phyloP scores from a whole-genome alignment of 2,888 invertebrate species.

The Pelosia muscerda region DNA sequence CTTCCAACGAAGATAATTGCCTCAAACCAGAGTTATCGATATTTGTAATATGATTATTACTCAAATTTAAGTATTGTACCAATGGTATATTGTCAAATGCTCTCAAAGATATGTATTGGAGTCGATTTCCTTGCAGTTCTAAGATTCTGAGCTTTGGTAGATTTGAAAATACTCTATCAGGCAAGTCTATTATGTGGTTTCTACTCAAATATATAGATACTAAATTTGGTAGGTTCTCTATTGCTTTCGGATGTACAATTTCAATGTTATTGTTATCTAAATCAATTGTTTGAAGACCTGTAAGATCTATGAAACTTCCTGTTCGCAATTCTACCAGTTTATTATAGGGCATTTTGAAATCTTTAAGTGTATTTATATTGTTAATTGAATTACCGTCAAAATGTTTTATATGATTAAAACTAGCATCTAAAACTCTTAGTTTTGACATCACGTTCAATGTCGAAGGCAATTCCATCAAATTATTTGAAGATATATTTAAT shows the following conservation, averaged over 20 bases:
- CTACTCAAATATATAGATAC: slow-evolving; percentile 90
- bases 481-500: slow-evolving; percentile 93
- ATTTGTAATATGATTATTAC: slow-evolving; percentile 91
- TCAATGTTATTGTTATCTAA: slow-evolving; percentile 94
- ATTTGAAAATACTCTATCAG: slow-evolving; percentile 92
- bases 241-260: slow-evolving; percentile 90
- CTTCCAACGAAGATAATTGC: slow-evolving; percentile 92
- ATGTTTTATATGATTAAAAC: slow-evolving; percentile 91
- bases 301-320: slow-evolving; percentile 91
- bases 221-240: slow-evolving; percentile 90
- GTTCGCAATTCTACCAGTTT: slow-evolving; percentile 90
- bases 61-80: slow-evolving; percentile 93
- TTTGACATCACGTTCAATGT: slow-evolving; percentile 90
- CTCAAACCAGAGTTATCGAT: slow-evolving; percentile 92
- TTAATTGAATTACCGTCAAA: slow-evolving; percentile 90
- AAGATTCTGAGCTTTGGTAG: slow-evolving; percentile 91
- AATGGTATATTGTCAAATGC: slow-evolving; percentile 93
- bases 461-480: slow-evolving; percentile 90
- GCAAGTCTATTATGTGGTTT: slow-evolving; percentile 91
- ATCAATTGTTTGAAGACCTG: slow-evolving; percentile 90
- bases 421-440: slow-evolving; percentile 91
- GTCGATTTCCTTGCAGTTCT: slow-evolving; percentile 93
- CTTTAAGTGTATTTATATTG: slow-evolving; percentile 89
- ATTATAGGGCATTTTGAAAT: slow-evolving; percentile 92
- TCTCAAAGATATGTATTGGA: slow-evolving; percentile 90